Evolutionary conservation across 1,140 invertebrate species (phyloP), one percentile per base, ranked within the genome.

Genomic region (Pemphigus obesinymphae): DNA sequence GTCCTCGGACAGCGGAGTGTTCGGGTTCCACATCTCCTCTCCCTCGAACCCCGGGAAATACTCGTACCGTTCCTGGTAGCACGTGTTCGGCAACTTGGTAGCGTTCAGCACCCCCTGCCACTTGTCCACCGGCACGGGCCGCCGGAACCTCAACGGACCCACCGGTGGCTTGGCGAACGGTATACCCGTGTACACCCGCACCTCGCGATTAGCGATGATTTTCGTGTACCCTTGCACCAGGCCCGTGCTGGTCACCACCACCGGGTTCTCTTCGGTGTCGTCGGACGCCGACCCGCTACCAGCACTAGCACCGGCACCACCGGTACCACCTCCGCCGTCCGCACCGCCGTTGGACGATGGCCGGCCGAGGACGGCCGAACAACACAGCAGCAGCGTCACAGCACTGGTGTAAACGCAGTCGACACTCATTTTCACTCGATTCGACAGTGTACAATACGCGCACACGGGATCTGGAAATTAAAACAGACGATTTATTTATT

Each of bases 11-110:
- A 96, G 92, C 86, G 95, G 93, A 1, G 95, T 96, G 84, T 96
- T 96, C 0, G 95, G 94, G 87, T 97, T 97, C 96, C 96, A 97
- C 94, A 97, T 97, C 85, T 95, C 93, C 84, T 96, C 94, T n/a
- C 95, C 94, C 82, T 92, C 91, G 87, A 96, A 96, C 1, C 93
- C 94, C 0, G 93, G 93, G 84, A 96, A 96, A 85, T 94, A 95
- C 86, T 95, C 93, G 86, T 95, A 95, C 81, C 92, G 89, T 86
- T 95, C 94, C 87, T 95, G 94, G 84, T 92, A 93, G 88, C 95
- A 96, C 83, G 93, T 94, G 86, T 95, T 94, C 34, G 94, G 93
- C 86, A 94, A 87, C 26, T 89, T 89, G 0, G 91, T 95, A 29
- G 94, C 93, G 86, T 95, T 92, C 17, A 93, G 88, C 0, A 95